Evolutionary conservation across 2,888 invertebrate species (phyloP), one percentile per base, ranked within the genome.

Genomic region (Augiades crinisus): DNA sequence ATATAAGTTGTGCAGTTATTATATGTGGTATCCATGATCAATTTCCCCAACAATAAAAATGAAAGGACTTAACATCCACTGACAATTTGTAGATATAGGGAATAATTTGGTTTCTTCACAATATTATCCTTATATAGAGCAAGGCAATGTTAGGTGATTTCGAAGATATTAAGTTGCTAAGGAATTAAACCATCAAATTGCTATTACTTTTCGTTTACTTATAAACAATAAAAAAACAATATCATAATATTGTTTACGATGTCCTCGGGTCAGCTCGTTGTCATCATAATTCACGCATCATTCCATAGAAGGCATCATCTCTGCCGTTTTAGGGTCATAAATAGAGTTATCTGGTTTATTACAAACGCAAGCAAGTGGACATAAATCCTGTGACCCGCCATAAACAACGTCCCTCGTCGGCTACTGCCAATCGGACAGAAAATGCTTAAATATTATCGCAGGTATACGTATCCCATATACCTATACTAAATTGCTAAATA

Each of bases 341-440:
- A 40, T 40, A 22, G 40, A 40, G 41, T 17, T 43, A 43, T 43
- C 27, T 17, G 41, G 41, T 30, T 43, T 43, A 43, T 44, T 44
- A 19, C 31, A 44, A 33, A 21, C 33, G 31, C 44, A 33, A 44
- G 21, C 44, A 45, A 45, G 45, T 45, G 34, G 34, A 16, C 34
- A 45, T 45, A 45, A 45, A 45, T 45, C 34, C 34, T 17, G 16
- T 8, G 45, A 47, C 46, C 46, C 36, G 27, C 24, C 27, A 37
- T 47, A 47, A 47, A 47, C 46, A 37, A 47, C 37, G 34, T 36
- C 36, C 46, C 27, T 27, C 17, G 46, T 17, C 37, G 78, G 70
- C 68, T 72, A 67, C 71, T 75, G 77, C 78, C 80, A 77, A 80
- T 81, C 74, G 72, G 54, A 61, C 59, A 59, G 62, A 59, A 66